Percentiles rank a stretch among this genome's conserved stretches.
Evolutionary conservation across 2,113 vertebrate genomes (phyloP).

Genomic region (Chamaetylas fuelleborni): DNA sequence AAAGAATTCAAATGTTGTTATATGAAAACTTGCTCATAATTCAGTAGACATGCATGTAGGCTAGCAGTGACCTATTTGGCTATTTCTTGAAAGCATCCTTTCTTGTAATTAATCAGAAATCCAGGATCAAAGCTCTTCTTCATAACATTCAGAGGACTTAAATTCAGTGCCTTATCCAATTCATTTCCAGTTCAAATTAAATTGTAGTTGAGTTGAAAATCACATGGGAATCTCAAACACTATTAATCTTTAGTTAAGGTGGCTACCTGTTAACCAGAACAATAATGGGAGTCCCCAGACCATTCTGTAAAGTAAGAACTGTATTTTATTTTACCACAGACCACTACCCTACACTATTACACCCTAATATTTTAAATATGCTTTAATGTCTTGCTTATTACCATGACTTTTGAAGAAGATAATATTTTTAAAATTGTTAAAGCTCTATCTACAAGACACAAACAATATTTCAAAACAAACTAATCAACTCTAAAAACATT

Average conservation of each 20-base stretch:
- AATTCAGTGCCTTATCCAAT: not conserved
- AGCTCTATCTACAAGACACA: not conserved
- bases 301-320: not conserved
- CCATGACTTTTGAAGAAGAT: not conserved
- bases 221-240: not conserved
- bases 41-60: not conserved
- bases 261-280: not conserved
- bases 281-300: not conserved
- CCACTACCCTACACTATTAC: not conserved
- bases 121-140: not conserved
- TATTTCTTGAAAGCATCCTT: not conserved
- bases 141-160: not conserved
- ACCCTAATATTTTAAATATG: not conserved
- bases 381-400: not conserved
- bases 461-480: not conserved
- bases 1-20: not conserved
- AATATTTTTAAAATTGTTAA: not conserved
- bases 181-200: slow-evolving; percentile 28
- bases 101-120: slow-evolving; percentile 1
- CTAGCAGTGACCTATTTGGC: not conserved
- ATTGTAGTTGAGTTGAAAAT: not conserved
- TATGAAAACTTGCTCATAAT: not conserved
- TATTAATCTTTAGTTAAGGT: slow-evolving; percentile 22
- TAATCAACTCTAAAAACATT: not conserved
- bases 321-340: not conserved